These are phyloP conservation scores for Psittacula echo DNA, from an alignment of 2,797 vertebrate species.

Conservation along the genomic window DNA sequence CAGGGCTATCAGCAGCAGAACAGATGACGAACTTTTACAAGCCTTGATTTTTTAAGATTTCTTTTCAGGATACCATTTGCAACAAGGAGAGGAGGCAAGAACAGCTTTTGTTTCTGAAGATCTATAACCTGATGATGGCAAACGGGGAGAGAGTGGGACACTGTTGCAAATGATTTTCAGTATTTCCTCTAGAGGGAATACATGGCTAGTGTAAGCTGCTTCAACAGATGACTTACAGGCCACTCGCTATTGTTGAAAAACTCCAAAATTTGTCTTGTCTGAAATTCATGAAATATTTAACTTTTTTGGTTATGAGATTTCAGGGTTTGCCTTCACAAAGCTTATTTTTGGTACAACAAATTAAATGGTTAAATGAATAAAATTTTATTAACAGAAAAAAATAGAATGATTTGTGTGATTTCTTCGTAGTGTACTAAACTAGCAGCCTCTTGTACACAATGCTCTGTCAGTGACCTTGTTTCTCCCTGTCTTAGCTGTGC, in stretches of 20 bases:
- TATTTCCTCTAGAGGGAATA: slow-evolving; percentile 53
- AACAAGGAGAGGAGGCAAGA: not conserved
- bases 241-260: slow-evolving; percentile 6
- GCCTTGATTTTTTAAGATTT: not conserved
- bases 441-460: not conserved
- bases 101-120: slow-evolving; percentile 53
- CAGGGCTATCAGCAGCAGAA: not conserved
- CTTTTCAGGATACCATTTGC: not conserved
- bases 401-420: not conserved
- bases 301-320: not conserved
- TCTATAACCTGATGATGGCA: slow-evolving; percentile 51
- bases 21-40: not conserved
- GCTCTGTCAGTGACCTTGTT: not conserved
- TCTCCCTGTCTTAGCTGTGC: not conserved
- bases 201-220: not conserved
- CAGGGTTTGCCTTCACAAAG: not conserved
- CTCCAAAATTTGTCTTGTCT: not conserved
- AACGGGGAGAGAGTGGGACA: not conserved
- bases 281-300: not conserved
- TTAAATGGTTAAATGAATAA: not conserved
- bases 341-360: not conserved
- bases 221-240: not conserved
- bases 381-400: not conserved
- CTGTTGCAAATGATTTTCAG: slow-evolving; percentile 2
- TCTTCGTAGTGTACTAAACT: not conserved